phyloP scores from a whole-genome alignment of 1,140 invertebrate genomes.

The Monomorium pharaonis region DNA sequence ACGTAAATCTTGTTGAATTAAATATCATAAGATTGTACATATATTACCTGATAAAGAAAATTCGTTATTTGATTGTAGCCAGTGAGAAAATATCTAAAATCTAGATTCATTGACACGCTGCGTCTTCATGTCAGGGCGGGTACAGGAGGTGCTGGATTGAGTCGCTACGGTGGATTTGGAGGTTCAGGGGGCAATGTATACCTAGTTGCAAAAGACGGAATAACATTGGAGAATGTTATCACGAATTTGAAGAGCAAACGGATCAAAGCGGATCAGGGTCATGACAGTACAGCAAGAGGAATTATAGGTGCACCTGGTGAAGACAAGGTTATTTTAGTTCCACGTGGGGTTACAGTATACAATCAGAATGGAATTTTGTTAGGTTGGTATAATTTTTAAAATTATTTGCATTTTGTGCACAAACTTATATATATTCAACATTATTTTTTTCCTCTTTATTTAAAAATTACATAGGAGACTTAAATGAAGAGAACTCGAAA shows the following conservation, averaged over 20 bases:
- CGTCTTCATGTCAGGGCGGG: conserved; percentile 91
- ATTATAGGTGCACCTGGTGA: conserved; percentile 91
- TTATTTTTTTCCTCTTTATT: not conserved
- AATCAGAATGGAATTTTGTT: conserved; percentile 87
- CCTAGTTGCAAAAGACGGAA: conserved; percentile 88
- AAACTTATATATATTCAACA: conserved; percentile 72
- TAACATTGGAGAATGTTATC: conserved; percentile 87
- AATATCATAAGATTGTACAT: not conserved
- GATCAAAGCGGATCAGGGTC: conserved; percentile 88
- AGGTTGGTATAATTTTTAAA: conserved; percentile 82
- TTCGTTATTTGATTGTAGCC: conserved; percentile 58
- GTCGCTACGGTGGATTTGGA: conserved; percentile 93
- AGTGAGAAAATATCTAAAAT: conserved; percentile 79
- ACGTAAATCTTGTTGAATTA: conserved; percentile 4
- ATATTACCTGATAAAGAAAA: not conserved
- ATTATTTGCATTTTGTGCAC: not conserved
- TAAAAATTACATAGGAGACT: conserved; percentile 87
- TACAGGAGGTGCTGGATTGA: conserved; percentile 91
- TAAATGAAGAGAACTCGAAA: conserved; percentile 89
- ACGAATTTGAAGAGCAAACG: conserved; percentile 86
- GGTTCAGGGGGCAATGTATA: conserved; percentile 94
- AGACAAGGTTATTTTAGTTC: conserved; percentile 90
- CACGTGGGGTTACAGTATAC: conserved; percentile 91
- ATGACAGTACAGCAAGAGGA: conserved; percentile 89
- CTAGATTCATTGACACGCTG: conserved; percentile 90